These are phyloP conservation scores for Operophtera brumata DNA, from an alignment of 2,888 invertebrate genomes.

Conservation along the genomic window DNA sequence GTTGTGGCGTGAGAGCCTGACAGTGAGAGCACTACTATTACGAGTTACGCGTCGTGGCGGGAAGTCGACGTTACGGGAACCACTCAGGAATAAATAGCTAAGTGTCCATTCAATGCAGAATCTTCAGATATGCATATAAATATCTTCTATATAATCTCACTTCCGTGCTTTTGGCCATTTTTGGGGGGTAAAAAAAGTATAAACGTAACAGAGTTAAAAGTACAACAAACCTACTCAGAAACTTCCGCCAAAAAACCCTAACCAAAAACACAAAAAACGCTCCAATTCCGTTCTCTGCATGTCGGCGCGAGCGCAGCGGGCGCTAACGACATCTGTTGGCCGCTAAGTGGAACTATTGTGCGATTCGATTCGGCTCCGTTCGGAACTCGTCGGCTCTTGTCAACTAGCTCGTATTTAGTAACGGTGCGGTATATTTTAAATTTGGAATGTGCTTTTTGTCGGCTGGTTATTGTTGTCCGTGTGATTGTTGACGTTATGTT, in stretches of 20 bases:
- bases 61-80: no score
- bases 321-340: slow-evolving; percentile 76
- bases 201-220: neutral
- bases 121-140: no score
- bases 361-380: slow-evolving; percentile 66
- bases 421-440: slow-evolving; percentile 65
- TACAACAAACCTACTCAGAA: slow-evolving; percentile 16
- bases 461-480: slow-evolving; percentile 37
- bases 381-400: slow-evolving; percentile 62
- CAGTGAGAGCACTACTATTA: no score
- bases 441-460: slow-evolving; percentile 68
- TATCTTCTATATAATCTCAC: no score
- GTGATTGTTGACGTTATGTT: slow-evolving; percentile 26
- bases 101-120: no score
- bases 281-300: slow-evolving; percentile 62
- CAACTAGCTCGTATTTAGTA: slow-evolving; percentile 66
- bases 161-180: no score
- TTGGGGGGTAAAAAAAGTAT: neutral
- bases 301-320: slow-evolving; percentile 64
- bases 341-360: slow-evolving; percentile 75
- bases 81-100: no score
- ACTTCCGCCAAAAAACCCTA: slow-evolving; percentile 25
- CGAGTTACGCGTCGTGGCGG: no score
- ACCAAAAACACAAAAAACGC: slow-evolving; percentile 31
- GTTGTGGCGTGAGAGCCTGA: no score